A percentile compares a stretch with the other conserved stretches of the same genome.
These are phyloP conservation scores for Pseudeuparius sepicola DNA, from an alignment of 2,888 invertebrate species.

Conservation along the genomic window DNA sequence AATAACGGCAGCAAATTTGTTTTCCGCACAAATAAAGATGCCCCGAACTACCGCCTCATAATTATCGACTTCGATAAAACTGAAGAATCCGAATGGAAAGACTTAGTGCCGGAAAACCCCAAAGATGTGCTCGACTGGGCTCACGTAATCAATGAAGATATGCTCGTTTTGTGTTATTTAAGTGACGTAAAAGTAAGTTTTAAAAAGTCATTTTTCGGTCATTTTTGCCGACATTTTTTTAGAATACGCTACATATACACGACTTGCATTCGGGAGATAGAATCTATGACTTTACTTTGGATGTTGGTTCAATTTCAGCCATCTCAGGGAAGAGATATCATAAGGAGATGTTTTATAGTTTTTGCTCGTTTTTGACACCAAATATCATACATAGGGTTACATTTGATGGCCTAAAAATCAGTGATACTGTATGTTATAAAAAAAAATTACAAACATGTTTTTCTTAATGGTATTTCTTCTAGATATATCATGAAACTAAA, in stretches of 20 bases:
- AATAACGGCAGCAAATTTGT: conserved; percentile 74
- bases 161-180: conserved; percentile 80
- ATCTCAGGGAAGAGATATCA: conserved; percentile 79
- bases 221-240: conserved; percentile 19
- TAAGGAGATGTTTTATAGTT: conserved; percentile 86
- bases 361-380: conserved; percentile 89
- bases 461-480: conserved; percentile 18
- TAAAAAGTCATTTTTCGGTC: conserved; percentile 1
- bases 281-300: conserved; percentile 65
- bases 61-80: conserved; percentile 68
- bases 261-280: conserved; percentile 61
- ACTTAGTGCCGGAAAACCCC: conserved; percentile 72
- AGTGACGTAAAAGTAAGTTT: conserved; percentile 81
- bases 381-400: conserved; percentile 80
- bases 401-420: conserved; percentile 46
- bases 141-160: conserved; percentile 71
- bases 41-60: conserved; percentile 84
- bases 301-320: conserved; percentile 77
- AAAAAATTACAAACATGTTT: too few relatives aligned
- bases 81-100: conserved; percentile 68
- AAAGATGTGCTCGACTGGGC: conserved; percentile 88
- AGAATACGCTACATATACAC: conserved; percentile 80
- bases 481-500: conserved; percentile 78
- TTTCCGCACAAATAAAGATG: conserved; percentile 87
- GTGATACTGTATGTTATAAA: conserved; percentile 46